Conservation (phyloP, 2,113 vertebrate species). For the Rhea americana region DNA sequence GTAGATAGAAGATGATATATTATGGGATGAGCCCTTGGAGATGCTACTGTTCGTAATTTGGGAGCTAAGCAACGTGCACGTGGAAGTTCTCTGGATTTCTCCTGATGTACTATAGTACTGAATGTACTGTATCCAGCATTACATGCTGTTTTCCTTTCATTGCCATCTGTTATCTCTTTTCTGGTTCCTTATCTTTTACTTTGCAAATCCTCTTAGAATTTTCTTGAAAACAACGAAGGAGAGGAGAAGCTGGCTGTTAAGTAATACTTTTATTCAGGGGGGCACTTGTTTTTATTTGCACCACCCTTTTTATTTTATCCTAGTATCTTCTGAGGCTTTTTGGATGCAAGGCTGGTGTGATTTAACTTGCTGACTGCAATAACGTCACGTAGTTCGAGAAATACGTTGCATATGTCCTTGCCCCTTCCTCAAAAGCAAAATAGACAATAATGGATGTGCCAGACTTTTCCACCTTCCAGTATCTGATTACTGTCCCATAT, state of each 20-base stretch:
- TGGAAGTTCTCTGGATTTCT: slow-evolving; percentile 50
- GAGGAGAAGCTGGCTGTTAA: background rate
- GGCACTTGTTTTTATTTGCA: background rate
- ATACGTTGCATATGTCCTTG: background rate
- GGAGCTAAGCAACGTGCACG: background rate
- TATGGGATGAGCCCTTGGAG: slow-evolving; percentile 10
- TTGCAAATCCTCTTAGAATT: slow-evolving; percentile 35
- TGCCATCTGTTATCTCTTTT: slow-evolving; percentile 68
- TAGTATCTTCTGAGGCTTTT: background rate
- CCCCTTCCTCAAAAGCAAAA: background rate
- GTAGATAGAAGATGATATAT: background rate
- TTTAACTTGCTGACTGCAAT: background rate
- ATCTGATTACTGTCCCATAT: background rate
- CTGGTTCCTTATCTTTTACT: slow-evolving; percentile 65
- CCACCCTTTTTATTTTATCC: slow-evolving; percentile 20
- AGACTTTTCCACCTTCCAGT: background rate
- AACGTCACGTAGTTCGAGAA: background rate
- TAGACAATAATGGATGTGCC: background rate
- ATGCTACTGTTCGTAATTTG: slow-evolving; percentile 33
- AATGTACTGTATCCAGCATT: slow-evolving; percentile 57
- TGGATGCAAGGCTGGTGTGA: background rate
- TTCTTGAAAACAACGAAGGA: slow-evolving; percentile 19
- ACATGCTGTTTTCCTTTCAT: slow-evolving; percentile 56
- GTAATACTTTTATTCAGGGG: background rate
- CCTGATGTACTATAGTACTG: slow-evolving; percentile 42